Evolutionary conservation across 2,888 invertebrate species (phyloP).

Genomic region (Sarcophaga subvicina): DNA sequence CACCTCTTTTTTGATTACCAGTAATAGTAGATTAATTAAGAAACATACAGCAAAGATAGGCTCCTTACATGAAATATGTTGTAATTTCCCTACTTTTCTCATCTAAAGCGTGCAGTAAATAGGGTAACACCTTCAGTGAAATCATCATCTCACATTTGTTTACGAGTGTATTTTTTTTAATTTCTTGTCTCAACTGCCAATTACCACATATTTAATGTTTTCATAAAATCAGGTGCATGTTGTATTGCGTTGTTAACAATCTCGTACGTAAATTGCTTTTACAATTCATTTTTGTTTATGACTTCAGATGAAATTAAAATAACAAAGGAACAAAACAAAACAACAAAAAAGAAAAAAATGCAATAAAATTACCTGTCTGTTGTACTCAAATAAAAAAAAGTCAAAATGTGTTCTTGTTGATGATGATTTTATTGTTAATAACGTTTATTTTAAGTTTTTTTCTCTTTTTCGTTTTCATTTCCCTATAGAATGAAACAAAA

Average conservation of each 20-base stretch:
- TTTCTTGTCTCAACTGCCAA: background rate
- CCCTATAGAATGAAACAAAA: background rate
- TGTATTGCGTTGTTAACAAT: background rate
- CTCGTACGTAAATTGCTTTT: constrained; percentile 12
- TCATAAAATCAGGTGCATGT: background rate
- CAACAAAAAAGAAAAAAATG: background rate
- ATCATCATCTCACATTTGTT: no score
- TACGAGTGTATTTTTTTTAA: no score
- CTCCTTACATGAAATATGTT: no score
- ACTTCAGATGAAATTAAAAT: constrained; percentile 1
- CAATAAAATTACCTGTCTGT: constrained; percentile 22
- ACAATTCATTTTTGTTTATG: background rate
- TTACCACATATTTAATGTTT: background rate
- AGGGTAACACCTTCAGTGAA: no score
- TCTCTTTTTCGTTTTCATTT: background rate
- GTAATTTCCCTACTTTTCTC: no score
- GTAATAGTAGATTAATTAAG: no score
- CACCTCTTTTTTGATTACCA: no score
- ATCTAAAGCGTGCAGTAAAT: no score
- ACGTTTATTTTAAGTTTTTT: background rate
- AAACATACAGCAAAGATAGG: no score
- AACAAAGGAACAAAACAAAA: constrained; percentile 19
- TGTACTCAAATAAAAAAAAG: background rate
- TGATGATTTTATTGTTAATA: constrained; percentile 39
- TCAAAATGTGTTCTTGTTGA: constrained; percentile 8